Base-by-base conservation (phyloP, 2,888 invertebrate genomes). In the Drosophila anomelani region DNA sequence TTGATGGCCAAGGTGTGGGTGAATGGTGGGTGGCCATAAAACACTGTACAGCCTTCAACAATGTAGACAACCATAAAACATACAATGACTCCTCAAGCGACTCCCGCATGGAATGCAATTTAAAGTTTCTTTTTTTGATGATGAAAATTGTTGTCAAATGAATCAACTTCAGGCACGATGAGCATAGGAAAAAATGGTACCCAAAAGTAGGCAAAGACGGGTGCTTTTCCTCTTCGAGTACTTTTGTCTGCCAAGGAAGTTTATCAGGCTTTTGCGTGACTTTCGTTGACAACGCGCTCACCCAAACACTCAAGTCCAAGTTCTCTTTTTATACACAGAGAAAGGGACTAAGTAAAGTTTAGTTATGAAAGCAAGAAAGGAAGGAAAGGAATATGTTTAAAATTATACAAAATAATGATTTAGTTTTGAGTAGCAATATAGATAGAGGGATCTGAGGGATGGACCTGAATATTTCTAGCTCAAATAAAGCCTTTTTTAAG, bases 261-360 rank as follows among this genome's bases (percentile, higher is more conserved):
- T 85, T 89, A 76, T 89, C 89, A 89, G 85, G 87, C 88, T 86
- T 82, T 83, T 77, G 72, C 77, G 78, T 80, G 86, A 89, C 88
- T 88, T 79, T 76, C 79, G 89, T 76, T 89, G 89, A 89, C 89
- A 85, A 79, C 77, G 77, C 75, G 75, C 71, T 77, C 55, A 61
- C 47, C 20, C 39, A 69, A 34, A n/a, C 38, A 26, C 34, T 20
- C 38, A 49, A 49, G 60, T 26, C 34, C 43, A 32, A 32, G 60
- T 20, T 32, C 9, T 32, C 8, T 53, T 13, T 34, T 34, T 5
- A 36, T 54, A 46, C 55, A 57, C 38, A 53, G 29, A 38, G 49
- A 57, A 49, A 44, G 49, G 59, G 55, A 15, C 13, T 15, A 13
- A 47, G 29, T n/a, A 29, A 7, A 47, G 29, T n/a, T 47, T 10